Conservation (phyloP, 2,888 invertebrate genomes). For the Nebria brevicollis region DNA sequence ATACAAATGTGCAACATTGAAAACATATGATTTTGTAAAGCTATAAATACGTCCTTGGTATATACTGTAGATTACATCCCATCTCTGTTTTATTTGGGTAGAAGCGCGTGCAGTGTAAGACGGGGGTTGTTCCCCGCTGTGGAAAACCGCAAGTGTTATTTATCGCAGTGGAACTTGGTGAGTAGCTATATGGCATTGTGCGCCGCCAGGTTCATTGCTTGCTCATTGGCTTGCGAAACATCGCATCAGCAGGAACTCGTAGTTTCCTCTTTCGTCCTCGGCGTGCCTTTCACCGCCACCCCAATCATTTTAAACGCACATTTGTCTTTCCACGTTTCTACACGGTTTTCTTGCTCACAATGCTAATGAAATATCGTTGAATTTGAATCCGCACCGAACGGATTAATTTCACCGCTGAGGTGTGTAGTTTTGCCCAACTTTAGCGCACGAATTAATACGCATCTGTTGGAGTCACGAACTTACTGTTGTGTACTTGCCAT, state of each 20-base stretch:
- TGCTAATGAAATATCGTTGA: constrained; percentile 33
- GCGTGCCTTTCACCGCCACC: background rate
- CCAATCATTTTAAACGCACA: constrained; percentile 32
- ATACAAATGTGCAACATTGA: background rate
- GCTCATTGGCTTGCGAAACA: constrained; percentile 55
- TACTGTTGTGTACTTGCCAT: background rate
- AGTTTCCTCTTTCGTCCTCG: background rate
- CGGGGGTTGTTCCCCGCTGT: background rate
- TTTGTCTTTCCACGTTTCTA: constrained; percentile 33
- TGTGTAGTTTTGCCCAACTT: constrained; percentile 31
- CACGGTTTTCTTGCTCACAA: constrained; percentile 26
- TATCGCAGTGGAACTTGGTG: constrained; percentile 22
- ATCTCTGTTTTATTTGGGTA: background rate
- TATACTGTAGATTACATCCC: constrained; percentile 19
- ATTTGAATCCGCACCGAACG: constrained; percentile 22
- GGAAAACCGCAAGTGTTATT: constrained; percentile 37
- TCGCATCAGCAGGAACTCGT: constrained; percentile 39
- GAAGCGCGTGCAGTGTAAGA: background rate
- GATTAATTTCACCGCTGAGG: constrained; percentile 32
- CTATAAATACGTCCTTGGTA: background rate
- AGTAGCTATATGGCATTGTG: constrained; percentile 16
- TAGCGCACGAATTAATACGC: constrained; percentile 32
- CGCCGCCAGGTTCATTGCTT: constrained; percentile 48
- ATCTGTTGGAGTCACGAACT: constrained; percentile 19
- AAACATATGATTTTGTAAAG: background rate